A percentile compares a stretch with the other conserved stretches of the same genome.
Conservation (phyloP, 1,140 invertebrate genomes). For the Orchestia grillus region DNA sequence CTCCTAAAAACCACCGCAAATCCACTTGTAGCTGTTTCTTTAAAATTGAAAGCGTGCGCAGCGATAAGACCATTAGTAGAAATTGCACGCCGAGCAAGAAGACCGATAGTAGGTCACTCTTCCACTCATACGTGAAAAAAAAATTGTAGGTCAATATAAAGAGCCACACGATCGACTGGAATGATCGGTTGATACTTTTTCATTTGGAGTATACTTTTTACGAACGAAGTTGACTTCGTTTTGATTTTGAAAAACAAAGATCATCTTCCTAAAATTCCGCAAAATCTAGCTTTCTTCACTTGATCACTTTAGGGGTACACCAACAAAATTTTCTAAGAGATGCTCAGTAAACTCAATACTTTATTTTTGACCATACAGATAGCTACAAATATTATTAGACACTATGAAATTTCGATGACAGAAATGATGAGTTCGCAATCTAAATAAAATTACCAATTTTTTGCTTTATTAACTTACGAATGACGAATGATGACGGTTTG, state of each 20-base stretch:
- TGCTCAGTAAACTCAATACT: neutral
- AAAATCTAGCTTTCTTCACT: neutral
- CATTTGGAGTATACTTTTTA: neutral
- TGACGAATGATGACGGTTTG: no score
- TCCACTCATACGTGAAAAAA: neutral
- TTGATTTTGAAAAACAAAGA: neutral
- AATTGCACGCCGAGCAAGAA: no score
- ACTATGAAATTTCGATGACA: no score
- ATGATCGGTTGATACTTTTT: neutral
- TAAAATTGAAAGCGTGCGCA: neutral
- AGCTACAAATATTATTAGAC: no score
- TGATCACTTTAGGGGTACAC: neutral
- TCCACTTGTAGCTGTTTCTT: neutral
- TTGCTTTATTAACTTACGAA: no score
- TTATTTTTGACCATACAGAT: neutral
- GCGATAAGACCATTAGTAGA: neutral
- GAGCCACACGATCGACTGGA: neutral
- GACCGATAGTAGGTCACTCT: neutral
- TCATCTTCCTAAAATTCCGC: no score
- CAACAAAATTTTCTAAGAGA: neutral
- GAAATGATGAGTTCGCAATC: no score
- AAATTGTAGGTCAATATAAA: neutral
- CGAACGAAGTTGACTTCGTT: neutral
- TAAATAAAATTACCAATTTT: no score
- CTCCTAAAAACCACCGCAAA: neutral